Evolutionary conservation across 2,113 vertebrate genomes (phyloP).

Genomic region (Pyrgilauda ruficollis): DNA sequence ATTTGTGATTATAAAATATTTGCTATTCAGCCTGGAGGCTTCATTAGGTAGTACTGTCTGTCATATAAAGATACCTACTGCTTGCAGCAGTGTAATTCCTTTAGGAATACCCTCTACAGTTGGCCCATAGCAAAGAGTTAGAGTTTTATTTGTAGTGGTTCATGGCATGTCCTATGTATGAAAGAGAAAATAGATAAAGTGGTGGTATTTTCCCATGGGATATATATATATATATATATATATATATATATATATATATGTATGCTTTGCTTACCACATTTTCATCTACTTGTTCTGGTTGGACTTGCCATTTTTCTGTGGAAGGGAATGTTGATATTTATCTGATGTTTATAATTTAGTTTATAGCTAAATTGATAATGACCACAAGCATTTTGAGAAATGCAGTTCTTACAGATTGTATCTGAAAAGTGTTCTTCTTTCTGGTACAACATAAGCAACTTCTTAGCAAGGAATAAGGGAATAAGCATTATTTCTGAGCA

Average conservation of each 20-base stretch:
- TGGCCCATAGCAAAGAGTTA: not conserved
- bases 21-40: not conserved
- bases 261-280: not conserved
- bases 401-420: not conserved
- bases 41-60: not conserved
- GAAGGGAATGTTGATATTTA: not conserved
- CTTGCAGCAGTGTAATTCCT: not conserved
- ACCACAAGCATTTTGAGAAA: not conserved
- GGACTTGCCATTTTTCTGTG: not conserved
- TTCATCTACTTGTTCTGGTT: not conserved
- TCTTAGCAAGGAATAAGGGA: not conserved
- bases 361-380: not conserved
- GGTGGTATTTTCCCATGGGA: not conserved
- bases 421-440: not conserved
- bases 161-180: not conserved
- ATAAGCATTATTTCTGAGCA: not conserved
- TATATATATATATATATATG: not conserved
- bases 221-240: not conserved
- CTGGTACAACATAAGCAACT: not conserved
- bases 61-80: not conserved
- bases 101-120: not conserved
- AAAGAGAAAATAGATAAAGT: not conserved
- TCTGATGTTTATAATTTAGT: not conserved
- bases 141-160: not conserved
- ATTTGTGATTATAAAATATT: slow-evolving; percentile 11